Conservation (phyloP, 2,888 invertebrate species). For the Agapostemon virescens region DNA sequence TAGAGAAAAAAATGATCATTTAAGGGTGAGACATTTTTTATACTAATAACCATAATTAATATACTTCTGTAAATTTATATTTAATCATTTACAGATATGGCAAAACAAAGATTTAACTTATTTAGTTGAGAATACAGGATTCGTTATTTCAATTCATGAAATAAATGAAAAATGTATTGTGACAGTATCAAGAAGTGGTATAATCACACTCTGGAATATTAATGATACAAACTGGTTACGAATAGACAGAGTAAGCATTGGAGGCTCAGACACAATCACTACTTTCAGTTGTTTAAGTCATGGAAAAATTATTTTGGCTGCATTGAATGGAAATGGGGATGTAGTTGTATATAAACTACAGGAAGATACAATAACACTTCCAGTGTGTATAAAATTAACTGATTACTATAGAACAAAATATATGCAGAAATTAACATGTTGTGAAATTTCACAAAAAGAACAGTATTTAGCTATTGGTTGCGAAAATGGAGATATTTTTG, state of each 20-base stretch:
- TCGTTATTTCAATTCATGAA: constrained; percentile 69
- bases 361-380: constrained; percentile 36
- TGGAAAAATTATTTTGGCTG: constrained; percentile 65
- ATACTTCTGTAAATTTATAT: constrained; percentile 22
- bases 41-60: background rate
- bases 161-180: constrained; percentile 65
- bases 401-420: constrained; percentile 38
- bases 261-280: constrained; percentile 31
- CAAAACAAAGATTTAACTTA: constrained; percentile 55
- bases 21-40: constrained; percentile 59
- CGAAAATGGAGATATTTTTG: constrained; percentile 84
- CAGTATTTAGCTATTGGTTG: constrained; percentile 85
- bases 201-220: constrained; percentile 70
- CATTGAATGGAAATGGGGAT: constrained; percentile 64
- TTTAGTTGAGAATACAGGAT: constrained; percentile 64
- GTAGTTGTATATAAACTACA: constrained; percentile 67
- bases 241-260: constrained; percentile 27
- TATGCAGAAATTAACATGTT: constrained; percentile 65
- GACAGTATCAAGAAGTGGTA: constrained; percentile 68
- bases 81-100: constrained; percentile 61
- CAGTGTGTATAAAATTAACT: constrained; percentile 39
- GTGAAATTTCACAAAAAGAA: constrained; percentile 82
- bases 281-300: constrained; percentile 69
- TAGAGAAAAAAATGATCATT: constrained; percentile 58
- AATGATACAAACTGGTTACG: constrained; percentile 54